These are phyloP conservation scores for Onychostoma macrolepis DNA, from an alignment of 2,113 vertebrate species.

Conservation along the genomic window DNA sequence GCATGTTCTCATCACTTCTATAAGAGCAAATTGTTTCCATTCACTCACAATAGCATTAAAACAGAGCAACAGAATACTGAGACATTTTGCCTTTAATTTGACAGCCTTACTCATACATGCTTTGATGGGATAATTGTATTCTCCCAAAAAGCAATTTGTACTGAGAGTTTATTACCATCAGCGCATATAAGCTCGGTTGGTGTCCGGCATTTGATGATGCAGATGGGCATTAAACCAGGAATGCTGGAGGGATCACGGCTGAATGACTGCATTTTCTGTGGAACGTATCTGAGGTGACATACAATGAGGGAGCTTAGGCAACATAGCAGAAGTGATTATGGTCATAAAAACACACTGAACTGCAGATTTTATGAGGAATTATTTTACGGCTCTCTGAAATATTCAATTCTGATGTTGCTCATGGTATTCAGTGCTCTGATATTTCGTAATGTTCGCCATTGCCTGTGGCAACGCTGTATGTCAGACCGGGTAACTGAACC, in stretches of 20 bases:
- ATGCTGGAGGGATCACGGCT: constrained; percentile 7
- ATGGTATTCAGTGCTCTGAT: background rate
- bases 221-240: constrained; percentile 16
- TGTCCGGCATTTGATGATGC: constrained; percentile 15
- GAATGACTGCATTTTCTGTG: background rate
- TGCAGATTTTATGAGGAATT: constrained; percentile 18
- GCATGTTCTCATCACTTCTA: constrained; percentile 4
- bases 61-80: background rate
- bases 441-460: background rate
- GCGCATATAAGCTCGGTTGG: background rate
- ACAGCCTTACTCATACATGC: background rate
- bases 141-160: background rate
- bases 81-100: background rate
- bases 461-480: background rate
- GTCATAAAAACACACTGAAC: background rate
- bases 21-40: background rate
- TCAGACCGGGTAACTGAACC: background rate
- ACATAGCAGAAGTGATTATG: constrained; percentile 44
- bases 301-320: background rate
- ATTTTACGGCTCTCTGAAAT: background rate
- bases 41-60: background rate
- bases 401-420: background rate
- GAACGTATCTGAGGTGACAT: background rate
- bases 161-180: constrained; percentile 1
- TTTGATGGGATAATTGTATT: background rate